Evolutionary conservation across 2,888 invertebrate species (phyloP).

Genomic region (Cerceris rybyensis): DNA sequence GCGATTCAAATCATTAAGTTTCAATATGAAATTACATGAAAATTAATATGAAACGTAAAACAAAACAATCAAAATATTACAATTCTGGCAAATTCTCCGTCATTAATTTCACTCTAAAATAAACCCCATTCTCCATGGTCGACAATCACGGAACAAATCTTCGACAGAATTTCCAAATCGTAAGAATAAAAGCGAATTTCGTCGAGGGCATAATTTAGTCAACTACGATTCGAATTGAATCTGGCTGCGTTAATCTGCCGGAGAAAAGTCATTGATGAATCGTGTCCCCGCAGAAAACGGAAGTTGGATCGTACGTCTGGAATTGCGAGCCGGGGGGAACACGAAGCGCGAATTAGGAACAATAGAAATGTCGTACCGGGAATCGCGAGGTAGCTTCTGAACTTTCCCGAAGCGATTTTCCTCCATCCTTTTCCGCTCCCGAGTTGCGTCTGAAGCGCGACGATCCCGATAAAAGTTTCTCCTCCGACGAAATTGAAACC

Average conservation of each 20-base stretch:
- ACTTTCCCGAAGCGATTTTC: constrained; percentile 46
- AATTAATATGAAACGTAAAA: too few species aligned
- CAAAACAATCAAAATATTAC: too few species aligned
- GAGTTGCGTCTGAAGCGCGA: constrained; percentile 41
- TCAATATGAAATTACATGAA: too few species aligned
- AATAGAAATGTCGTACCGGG: constrained; percentile 41
- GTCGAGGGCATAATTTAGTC: constrained; percentile 43
- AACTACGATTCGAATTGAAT: constrained; percentile 33
- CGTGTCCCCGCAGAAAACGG: constrained; percentile 46
- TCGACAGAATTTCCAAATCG: not conserved
- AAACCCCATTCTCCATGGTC: not conserved
- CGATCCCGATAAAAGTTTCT: constrained; percentile 54
- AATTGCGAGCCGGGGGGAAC: constrained; percentile 1
- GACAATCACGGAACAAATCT: not conserved
- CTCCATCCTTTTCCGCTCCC: constrained; percentile 40
- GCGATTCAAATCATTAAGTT: too few species aligned
- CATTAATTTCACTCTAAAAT: too few species aligned
- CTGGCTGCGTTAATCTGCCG: constrained; percentile 30
- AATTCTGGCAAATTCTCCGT: too few species aligned
- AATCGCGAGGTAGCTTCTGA: constrained; percentile 36
- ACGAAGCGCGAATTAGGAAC: constrained; percentile 46
- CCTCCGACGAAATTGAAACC: constrained; percentile 56
- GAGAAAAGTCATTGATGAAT: constrained; percentile 45
- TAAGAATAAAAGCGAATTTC: constrained; percentile 4
- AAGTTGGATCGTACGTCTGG: constrained; percentile 32